Evolutionary conservation across 2,113 vertebrate genomes (phyloP), one percentile per base, ranked within the genome.

Genomic region (Australoheros scitulus): DNA sequence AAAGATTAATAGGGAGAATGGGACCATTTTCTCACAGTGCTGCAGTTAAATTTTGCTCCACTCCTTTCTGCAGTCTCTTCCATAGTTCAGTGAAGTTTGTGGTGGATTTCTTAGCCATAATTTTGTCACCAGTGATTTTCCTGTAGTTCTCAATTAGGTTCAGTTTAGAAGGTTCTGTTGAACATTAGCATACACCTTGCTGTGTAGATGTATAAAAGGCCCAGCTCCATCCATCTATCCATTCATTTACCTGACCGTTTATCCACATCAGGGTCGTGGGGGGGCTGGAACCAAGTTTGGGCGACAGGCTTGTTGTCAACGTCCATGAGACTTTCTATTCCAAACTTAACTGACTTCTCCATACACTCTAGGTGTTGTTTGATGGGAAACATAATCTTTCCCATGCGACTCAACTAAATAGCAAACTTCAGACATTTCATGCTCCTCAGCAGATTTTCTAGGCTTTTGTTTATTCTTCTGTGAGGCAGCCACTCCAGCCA

Each of bases 11-110:
- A 32, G 26, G 47, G 52, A 72, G 43, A 4, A 29, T 10, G 11
- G 29, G 47, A 52, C 29, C 0, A 3, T 72, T 2, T 72, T 72
- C 47, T 52, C 43, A 72, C 26, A 5, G 4, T 72, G 29, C 43
- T 20, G 0, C 0, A 0, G 11, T 72, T 52, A 13, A 32, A 52
- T 52, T 72, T 72, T 32, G 26, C 26, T 52, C 26, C 15, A 32
- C 47, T n/a, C 26, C 15, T 52, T 17, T 52, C 32, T 34, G 0
- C 24, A 50, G 65, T 29, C 43, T 52, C 43, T 52, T 72, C 24
- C 43, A 7, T 50, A 29, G 15, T 0, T 29, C 24, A 20, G 43
- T 26, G 0, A 52, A 0, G 22, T 0, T 43, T 52, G 65, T 52
- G 29, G 6, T 5, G 26, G 0, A 26, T 52, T 32, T 72, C 20